phyloP scores from a whole-genome alignment of 53 echinoderm and acorn worm genomes.

The Henricia sp. region DNA sequence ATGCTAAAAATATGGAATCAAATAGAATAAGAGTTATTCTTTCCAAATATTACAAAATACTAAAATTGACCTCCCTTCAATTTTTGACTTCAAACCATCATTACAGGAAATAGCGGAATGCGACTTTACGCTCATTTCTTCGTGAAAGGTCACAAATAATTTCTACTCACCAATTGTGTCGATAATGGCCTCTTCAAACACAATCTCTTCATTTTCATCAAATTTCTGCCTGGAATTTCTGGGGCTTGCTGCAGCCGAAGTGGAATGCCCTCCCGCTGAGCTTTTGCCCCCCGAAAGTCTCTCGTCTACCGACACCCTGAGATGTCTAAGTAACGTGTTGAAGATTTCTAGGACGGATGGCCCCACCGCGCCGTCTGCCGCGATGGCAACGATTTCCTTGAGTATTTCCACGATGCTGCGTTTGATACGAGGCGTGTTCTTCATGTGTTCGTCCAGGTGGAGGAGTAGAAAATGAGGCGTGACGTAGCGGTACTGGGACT shows the following conservation, averaged over 20 bases:
- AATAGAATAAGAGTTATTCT: too few relatives aligned
- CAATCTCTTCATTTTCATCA: conserved; percentile 77
- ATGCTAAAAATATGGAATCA: too few relatives aligned
- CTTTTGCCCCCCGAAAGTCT: conserved; percentile 63
- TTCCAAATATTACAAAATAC: too few relatives aligned
- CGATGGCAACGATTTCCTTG: conserved; percentile 89
- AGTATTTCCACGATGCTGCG: conserved; percentile 91
- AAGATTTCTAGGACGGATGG: conserved; percentile 91
- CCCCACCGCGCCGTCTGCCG: conserved; percentile 91
- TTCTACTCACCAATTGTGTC: conserved; percentile 78
- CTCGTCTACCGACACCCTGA: conserved; percentile 82
- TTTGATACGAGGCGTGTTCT: conserved; percentile 80
- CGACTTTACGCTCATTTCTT: too few relatives aligned
- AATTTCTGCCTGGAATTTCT: conserved; percentile 49
- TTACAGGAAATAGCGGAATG: too few relatives aligned
- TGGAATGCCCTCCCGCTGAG: conserved; percentile 3
- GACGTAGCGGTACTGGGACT: conserved; percentile 94
- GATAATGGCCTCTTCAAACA: conserved; percentile 94
- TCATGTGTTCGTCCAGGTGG: conserved; percentile 88
- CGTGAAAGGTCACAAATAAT: too few relatives aligned
- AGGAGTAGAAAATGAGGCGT: conserved; percentile 85
- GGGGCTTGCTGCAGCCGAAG: not conserved
- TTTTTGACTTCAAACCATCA: too few relatives aligned
- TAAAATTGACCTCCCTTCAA: too few relatives aligned
- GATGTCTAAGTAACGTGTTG: conserved; percentile 84